Evolutionary conservation across 2,888 invertebrate species (phyloP), one percentile per base, ranked within the genome.

Genomic region (Byasa hedistus): DNA sequence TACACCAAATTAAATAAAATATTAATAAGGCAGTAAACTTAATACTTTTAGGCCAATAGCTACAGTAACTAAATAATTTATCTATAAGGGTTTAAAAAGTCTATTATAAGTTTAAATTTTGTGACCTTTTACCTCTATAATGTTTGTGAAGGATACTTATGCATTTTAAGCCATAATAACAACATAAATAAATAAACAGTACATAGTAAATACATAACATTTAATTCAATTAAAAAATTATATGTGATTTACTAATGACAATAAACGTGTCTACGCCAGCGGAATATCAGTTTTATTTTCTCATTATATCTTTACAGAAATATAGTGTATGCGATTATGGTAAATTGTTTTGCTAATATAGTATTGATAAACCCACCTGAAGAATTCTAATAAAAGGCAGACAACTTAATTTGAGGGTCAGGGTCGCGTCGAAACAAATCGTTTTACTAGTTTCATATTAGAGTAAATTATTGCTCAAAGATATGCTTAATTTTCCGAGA

Each of bases 331-430:
- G 5, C 1, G 7, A 22, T 12, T 22, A 22, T 1, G 7, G 19
- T 48, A 48, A 10, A n/a, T 54, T n/a, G 22, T 22, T 54, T 54
- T 22, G n/a, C 1, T 22, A 22, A 5, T n/a, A 54, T 22, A 54
- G 3, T 54, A 54, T n/a, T 54, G 61, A 27, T 59, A 55, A 63
- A 63, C 68, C 63, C 65, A 63, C 59, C 64, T 68, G 67, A 68
- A 59, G 62, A 68, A 64, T 67, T 66, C 61, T 52, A 64, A 55
- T 61, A 69, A 71, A 70, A 65, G 57, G 54, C 58, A 70, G 68
- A 66, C 59, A 65, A 61, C 68, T 61, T 68, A 71, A 70, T 66
- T 71, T 70, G 70, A 76, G 75, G 75, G 76, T 77, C 77, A 79
- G 73, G 75, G 74, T 68, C 70, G 74, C 69, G 69, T 71, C 69